Evolutionary conservation across 2,113 vertebrate species (phyloP).

Genomic region (Rhipidura dahli): DNA sequence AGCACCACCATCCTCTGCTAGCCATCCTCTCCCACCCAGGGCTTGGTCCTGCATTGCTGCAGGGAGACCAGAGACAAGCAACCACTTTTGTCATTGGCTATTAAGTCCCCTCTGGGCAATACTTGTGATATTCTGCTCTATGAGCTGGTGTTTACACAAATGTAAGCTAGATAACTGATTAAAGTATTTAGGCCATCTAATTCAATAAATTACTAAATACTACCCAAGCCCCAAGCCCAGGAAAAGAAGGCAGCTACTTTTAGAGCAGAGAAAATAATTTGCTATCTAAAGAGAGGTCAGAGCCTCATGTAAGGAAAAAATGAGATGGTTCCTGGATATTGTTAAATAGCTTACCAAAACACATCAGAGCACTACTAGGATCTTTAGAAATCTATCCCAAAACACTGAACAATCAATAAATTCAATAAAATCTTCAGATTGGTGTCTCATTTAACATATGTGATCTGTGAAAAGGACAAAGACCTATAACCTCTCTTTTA

Average conservation of each 20-base stretch:
- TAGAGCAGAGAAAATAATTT: background rate
- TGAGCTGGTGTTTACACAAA: background rate
- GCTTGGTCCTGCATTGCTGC: background rate
- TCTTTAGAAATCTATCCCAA: background rate
- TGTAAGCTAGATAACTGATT: background rate
- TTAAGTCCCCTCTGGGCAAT: background rate
- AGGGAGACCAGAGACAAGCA: background rate
- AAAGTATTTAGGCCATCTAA: background rate
- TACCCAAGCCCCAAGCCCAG: background rate
- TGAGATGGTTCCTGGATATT: background rate
- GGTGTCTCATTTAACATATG: background rate
- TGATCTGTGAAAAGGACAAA: background rate
- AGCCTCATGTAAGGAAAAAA: background rate
- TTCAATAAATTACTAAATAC: background rate
- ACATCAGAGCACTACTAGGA: background rate
- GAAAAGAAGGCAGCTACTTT: background rate
- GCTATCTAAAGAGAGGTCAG: background rate
- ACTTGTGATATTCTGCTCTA: background rate
- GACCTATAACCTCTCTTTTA: background rate
- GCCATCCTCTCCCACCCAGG: background rate
- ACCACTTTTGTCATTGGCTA: background rate
- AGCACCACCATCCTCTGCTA: no score
- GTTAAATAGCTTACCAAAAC: background rate
- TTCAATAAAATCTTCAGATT: background rate
- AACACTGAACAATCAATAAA: background rate